Percentiles rank a stretch among this genome's conserved stretches.
phyloP scores from a whole-genome alignment of 2,113 vertebrate genomes.

The Haemorhous mexicanus region DNA sequence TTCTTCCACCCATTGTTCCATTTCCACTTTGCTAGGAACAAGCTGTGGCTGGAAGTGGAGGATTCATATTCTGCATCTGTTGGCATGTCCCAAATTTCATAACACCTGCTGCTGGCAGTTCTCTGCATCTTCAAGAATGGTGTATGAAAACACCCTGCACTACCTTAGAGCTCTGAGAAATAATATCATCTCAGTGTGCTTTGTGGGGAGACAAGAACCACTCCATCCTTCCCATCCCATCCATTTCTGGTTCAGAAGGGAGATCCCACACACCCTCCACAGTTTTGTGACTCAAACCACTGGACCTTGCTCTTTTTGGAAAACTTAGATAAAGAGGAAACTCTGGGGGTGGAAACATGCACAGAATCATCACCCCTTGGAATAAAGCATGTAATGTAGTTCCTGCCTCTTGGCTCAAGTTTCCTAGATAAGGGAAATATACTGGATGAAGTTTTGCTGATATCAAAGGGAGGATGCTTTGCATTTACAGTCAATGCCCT shows the following conservation, averaged over 20 bases:
- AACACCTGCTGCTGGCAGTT: neutral
- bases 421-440: neutral
- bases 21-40: neutral
- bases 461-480: neutral
- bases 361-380: neutral
- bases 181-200: neutral
- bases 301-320: neutral
- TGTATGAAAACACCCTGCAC: neutral
- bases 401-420: neutral
- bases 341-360: neutral
- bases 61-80: neutral
- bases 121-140: neutral
- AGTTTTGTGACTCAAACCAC: neutral
- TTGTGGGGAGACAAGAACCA: neutral
- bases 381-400: neutral
- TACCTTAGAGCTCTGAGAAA: neutral
- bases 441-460: neutral
- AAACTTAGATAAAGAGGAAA: neutral
- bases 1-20: neutral
- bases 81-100: neutral
- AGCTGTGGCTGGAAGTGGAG: neutral
- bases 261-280: neutral
- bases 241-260: neutral
- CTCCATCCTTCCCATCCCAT: neutral
- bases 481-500: neutral